Base-by-base conservation (phyloP, 2,888 invertebrate genomes). In the Aphodius granarius region DNA sequence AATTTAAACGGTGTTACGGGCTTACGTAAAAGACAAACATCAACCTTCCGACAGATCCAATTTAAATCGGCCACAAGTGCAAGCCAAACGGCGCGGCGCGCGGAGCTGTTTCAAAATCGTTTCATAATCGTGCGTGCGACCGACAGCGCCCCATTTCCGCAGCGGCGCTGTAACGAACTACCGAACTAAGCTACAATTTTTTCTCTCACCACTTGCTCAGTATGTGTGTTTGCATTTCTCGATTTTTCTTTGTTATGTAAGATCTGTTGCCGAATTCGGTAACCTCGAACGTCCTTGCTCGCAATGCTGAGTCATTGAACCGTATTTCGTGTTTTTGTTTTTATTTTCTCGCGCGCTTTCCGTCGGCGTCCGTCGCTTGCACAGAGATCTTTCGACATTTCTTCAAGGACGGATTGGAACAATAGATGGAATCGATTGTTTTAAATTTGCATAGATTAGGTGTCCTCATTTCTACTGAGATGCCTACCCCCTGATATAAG, bases 251-350 rank as follows among this genome's bases (percentile, higher is more conserved):
- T 43, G 43, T 43, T 43, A 43, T 43, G 43, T 43, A 43, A 43
- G 43, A 43, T 43, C 13, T 43, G 43, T 3, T 3, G 43, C 43
- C 43, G 43, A 43, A 43, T 43, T 43, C 43, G 43, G 43, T 43
- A 43, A 43, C 63, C 65, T 23, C 73, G 65, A 73, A 63, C 65
- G 73, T 65, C 73, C 73, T 73, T 73, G 73, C 64, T 23, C 65
- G 64, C 64, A 73, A 73, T 73, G 73, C 65, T 64, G 65, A 64
- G 18, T 64, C 73, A 20, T 18, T 73, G 73, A 73, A 73, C 64
- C 73, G 65, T 21, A 19, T 73, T 73, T 73, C 64, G 13, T 43
- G 43, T 43, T 43, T 16, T 17, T 65, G 17, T 5, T 65, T 73
- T 71, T 71, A 19, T 71, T 43, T 63, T 73, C 20, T 6, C 20